Evolutionary conservation across 1,140 invertebrate genomes (phyloP), one percentile per base, ranked within the genome.

Genomic region (Myzus persicae): DNA sequence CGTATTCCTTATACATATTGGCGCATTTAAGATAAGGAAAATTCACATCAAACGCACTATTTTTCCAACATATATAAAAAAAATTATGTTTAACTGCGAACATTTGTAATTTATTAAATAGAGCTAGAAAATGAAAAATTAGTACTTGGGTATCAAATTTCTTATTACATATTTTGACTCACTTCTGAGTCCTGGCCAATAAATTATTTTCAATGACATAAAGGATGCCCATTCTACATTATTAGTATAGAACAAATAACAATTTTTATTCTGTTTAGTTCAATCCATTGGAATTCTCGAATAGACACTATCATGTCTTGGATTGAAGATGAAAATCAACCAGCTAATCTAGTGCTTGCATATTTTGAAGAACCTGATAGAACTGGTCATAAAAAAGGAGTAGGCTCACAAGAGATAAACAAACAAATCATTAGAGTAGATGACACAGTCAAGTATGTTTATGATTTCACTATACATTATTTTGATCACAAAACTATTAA

Each of bases 341-440:
- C 96, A 42, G 96, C 96, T 9, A 96, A 97, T 95, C 95, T 97
- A 90, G 96, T 97, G 18, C 95, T 97, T 94, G 81, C 97, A n/a
- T 98, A 98, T 94, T 97, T 97, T 94, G 96, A 97, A 94, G 96
- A 97, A 94, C 97, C 97, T 1, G 97, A 98, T 95, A 95, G 95
- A 18, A 95, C 96, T 93, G 97, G 95, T 11, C 96, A 97, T 94
- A 94, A 92, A 0, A 95, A 95, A 94, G 96, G 96, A 67, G 95
- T 95, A 42, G 94, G 95, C 67, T 95, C 95, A 82, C 82, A 93
- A 3, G 93, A 95, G 94, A 95, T 96, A 46, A 95, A 95, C 91
- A 94, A 96, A 31, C 94, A 96, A 93, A 95, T 97, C 22, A 94
- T 94, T 91, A 94, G 95, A 94, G 94, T 97, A 22, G 97, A 97